Base-by-base conservation (phyloP, 2,797 vertebrate genomes). In the Eutrigla gurnardus region DNA sequence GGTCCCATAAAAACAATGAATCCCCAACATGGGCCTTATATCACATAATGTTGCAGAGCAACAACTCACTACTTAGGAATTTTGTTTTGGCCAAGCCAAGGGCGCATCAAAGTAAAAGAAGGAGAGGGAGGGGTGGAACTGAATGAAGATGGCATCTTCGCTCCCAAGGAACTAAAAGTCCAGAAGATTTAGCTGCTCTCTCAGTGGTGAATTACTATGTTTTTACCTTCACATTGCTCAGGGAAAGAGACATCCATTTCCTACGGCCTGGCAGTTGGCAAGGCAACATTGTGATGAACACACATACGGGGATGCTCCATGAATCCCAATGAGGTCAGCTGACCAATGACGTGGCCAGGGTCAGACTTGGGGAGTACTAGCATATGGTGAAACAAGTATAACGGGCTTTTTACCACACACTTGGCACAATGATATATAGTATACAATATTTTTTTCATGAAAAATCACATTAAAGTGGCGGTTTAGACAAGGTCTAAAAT, bases 241-340 rank as follows among this genome's bases (percentile, higher is more conserved):
- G 79, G 81, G 83, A 90, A 75, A 86, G 80, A 91, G 80, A 93
- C 90, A 94, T 87, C 81, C 87, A 90, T 94, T 94, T 93, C 86
- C 81, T 76, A 89, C 54, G 73, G 76, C 85, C 74, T 82, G 84
- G 64, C 81, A 82, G 85, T 89, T 92, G 92, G 90, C 91, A 90
- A 91, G 91, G 91, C 90, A 91, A 90, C 77, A 77, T 78, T 80
- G 85, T 92, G 86, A 93, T 86, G 81, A 91, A 91, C 72, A 46
- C 70, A 84, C 75, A 78, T 67, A 82, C 61, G 39, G 64, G 32
- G 59, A 86, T 76, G 82, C 79, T 77, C 66, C 68, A 59, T 70
- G 88, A 92, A 92, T 93, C 70, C 78, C 75, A 91, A 91, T 87
- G 65, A 78, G 65, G 75, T 60, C 74, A 68, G 78, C 80, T 84